A percentile compares a stretch with the other conserved stretches of the same genome.
These are phyloP conservation scores for Caranx melampygus DNA, from an alignment of 2,113 vertebrate species.

Conservation along the genomic window DNA sequence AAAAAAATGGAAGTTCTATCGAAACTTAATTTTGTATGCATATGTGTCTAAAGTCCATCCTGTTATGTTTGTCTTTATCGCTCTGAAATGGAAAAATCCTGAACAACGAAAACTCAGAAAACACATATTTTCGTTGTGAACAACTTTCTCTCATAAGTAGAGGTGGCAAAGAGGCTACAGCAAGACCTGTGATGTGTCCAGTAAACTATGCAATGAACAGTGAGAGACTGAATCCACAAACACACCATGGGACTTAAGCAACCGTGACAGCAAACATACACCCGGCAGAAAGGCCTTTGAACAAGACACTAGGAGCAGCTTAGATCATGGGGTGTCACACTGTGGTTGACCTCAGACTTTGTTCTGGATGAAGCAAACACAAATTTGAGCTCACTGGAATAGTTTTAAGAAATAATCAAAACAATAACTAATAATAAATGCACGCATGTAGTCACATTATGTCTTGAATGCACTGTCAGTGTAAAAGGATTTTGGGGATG, in stretches of 20 bases:
- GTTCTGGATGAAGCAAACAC: neutral
- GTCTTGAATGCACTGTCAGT: neutral
- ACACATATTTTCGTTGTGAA: neutral
- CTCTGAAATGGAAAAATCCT: conserved; percentile 22
- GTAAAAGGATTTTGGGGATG: neutral
- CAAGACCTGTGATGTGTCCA: conserved; percentile 10
- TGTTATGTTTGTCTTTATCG: conserved; percentile 49
- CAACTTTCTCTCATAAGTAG: neutral
- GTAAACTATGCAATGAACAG: conserved; percentile 24
- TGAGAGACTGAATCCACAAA: conserved; percentile 38
- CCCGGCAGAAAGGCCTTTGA: conserved; percentile 38
- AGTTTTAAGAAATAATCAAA: neutral
- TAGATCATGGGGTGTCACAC: neutral
- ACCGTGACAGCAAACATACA: conserved; percentile 47
- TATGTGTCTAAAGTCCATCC: neutral
- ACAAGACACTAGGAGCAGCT: neutral
- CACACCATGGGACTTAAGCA: conserved; percentile 26
- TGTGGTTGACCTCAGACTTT: conserved; percentile 13
- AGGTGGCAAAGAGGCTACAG: neutral
- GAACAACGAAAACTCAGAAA: conserved; percentile 21
- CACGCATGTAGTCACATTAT: neutral
- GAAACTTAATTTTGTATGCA: conserved; percentile 12
- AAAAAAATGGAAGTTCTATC: conserved; percentile 1
- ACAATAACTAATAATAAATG: neutral
- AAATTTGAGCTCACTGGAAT: neutral